These are phyloP conservation scores for Incurvaria masculella DNA, from an alignment of 2,888 invertebrate species.

Conservation along the genomic window DNA sequence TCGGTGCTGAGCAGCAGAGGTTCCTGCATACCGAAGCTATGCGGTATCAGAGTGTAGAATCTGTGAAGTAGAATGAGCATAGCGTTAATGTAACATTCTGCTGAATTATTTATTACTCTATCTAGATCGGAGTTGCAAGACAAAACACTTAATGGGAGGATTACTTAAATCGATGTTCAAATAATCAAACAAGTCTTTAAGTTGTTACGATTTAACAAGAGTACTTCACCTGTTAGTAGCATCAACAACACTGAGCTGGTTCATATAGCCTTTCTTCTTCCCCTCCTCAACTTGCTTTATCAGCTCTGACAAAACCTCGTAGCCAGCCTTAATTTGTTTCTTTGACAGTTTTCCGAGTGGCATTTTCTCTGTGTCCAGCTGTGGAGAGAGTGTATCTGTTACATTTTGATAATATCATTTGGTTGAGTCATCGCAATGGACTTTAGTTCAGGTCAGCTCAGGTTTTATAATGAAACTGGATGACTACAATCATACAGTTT, in stretches of 20 bases:
- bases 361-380: conserved; percentile 95
- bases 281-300: conserved; percentile 56
- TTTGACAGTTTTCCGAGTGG: conserved; percentile 94
- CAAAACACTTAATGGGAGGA: conserved; percentile 3
- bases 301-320: conserved; percentile 71
- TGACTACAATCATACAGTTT: too few relatives aligned
- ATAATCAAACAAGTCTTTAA: too few relatives aligned
- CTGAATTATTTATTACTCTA: background rate
- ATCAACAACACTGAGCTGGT: conserved; percentile 64
- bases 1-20: conserved; percentile 77
- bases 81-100: background rate
- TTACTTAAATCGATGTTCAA: background rate
- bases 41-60: conserved; percentile 95
- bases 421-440: too few relatives aligned
- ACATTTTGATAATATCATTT: too few relatives aligned
- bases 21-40: conserved; percentile 83
- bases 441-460: too few relatives aligned
- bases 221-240: conserved; percentile 68
- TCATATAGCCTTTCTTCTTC: conserved; percentile 28
- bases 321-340: conserved; percentile 85
- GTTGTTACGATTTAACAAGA: background rate
- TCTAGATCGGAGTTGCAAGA: conserved; percentile 2
- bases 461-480: too few relatives aligned
- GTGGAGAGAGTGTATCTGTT: conserved; percentile 13
- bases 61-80: conserved; percentile 28